Evolutionary conservation across 1,140 invertebrate genomes (phyloP), one percentile per base, ranked within the genome.

Genomic region (Chironomus tepperi): DNA sequence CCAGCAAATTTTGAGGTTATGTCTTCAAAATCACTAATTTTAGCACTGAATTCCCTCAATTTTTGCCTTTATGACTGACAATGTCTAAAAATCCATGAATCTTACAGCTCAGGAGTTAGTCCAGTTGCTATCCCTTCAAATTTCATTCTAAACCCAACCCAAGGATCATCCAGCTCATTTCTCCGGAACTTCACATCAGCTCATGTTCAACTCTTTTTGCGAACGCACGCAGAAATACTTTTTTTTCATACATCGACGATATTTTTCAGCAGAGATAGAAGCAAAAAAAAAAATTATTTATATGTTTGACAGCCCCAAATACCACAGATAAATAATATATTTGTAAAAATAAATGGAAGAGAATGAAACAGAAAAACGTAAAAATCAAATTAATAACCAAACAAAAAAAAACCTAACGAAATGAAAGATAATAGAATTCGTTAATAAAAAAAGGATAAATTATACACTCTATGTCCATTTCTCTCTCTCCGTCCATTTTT

Each of bases 331-430:
- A 70, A 70, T 70, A 70, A 70, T 19, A 70, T 70, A 70, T 70
- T n/a, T 67, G 16, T 67, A 47, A 12, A 12, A n/a, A 57, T 57
- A 34, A 34, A 34, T 34, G 24, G 24, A 34, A 34, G 3, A 57
- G 47, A 57, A 34, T 34, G 6, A 21, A 12, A 70, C 7, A 70
- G 16, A 70, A 21, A 67, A 18, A 16, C 15, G 16, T n/a, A 19
- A 70, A n/a, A 70, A 70, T 70, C 65, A 70, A 70, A 70, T 70
- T 70, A 70, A 70, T 70, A 70, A 70, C 65, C n/a, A 70, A 70
- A 67, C 16, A 67, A 8, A 65, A 65, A 10, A 43, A 65, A 18
- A 67, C 64, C 64, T 19, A 67, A 70, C 16, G 16, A 70, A 70
- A 21, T n/a, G 64, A 67, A 18, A 70, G 65, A 70, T 70, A 70